Evolutionary conservation across 2,888 invertebrate genomes (phyloP).

Genomic region (Andrena chrysosceles): DNA sequence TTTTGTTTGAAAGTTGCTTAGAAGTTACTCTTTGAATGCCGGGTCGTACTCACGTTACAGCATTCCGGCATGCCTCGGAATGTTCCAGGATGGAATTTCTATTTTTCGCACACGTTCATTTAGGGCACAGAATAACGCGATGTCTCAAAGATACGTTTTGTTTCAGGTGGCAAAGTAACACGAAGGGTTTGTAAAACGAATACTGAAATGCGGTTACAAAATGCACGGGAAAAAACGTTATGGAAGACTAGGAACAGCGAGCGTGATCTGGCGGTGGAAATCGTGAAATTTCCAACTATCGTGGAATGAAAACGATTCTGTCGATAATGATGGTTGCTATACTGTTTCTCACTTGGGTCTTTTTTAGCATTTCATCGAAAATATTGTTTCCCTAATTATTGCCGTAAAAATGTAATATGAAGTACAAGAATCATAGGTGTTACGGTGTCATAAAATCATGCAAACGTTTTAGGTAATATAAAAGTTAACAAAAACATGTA

Average conservation of each 20-base stretch:
- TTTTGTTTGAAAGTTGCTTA: neutral
- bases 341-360: neutral
- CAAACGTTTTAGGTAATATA: neutral
- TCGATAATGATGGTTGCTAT: constrained; percentile 28
- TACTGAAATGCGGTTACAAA: constrained; percentile 2
- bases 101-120: neutral
- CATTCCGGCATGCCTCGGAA: neutral
- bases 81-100: neutral
- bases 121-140: neutral
- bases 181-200: constrained; percentile 15
- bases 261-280: constrained; percentile 39
- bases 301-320: neutral
- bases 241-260: neutral
- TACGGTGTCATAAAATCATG: too few relatives aligned
- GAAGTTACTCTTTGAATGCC: constrained; percentile 30
- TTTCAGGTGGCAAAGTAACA: neutral
- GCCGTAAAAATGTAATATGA: too few relatives aligned
- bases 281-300: constrained; percentile 3
- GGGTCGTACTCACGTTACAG: constrained; percentile 39
- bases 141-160: neutral
- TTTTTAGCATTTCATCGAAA: neutral
- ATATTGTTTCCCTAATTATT: neutral
- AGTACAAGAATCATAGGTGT: too few relatives aligned
- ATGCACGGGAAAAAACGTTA: constrained; percentile 7
- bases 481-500: neutral